Evolutionary conservation across 2,113 vertebrate genomes (phyloP).

Genomic region (Nothobranchius kuhntae): DNA sequence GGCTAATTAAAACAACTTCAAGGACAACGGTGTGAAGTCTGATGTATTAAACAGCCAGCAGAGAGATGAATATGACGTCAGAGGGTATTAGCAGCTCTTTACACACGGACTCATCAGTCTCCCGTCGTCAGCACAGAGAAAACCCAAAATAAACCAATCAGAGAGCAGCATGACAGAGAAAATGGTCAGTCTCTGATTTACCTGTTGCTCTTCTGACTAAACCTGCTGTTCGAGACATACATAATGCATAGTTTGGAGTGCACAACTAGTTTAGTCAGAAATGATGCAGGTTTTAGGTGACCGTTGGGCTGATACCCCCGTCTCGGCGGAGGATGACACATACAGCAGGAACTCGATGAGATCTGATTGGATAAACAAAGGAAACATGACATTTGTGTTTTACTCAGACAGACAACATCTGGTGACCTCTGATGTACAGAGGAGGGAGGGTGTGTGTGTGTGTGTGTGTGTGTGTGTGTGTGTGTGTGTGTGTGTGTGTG

Average conservation of each 20-base stretch:
- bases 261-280: slow-evolving; percentile 10
- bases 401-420: slow-evolving; percentile 1
- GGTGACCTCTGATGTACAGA: slow-evolving; percentile 16
- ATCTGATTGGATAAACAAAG: no score
- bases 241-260: neutral
- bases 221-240: slow-evolving; percentile 3
- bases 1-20: slow-evolving; percentile 96
- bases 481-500: slow-evolving; percentile 1
- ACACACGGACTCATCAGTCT: slow-evolving; percentile 61
- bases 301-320: neutral
- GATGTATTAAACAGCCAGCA: slow-evolving; percentile 83
- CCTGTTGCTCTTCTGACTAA: slow-evolving; percentile 27
- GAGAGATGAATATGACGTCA: slow-evolving; percentile 82
- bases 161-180: neutral
- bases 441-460: slow-evolving; percentile 4
- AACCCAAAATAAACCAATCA: neutral
- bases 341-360: no score
- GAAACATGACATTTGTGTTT: no score
- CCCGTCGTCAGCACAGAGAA: slow-evolving; percentile 29
- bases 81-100: slow-evolving; percentile 76
- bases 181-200: slow-evolving; percentile 18
- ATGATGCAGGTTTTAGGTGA: neutral
- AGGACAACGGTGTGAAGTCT: slow-evolving; percentile 86
- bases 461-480: no score
- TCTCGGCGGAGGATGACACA: neutral